phyloP scores from a whole-genome alignment of 2,888 invertebrate genomes.

The Antitype chi region DNA sequence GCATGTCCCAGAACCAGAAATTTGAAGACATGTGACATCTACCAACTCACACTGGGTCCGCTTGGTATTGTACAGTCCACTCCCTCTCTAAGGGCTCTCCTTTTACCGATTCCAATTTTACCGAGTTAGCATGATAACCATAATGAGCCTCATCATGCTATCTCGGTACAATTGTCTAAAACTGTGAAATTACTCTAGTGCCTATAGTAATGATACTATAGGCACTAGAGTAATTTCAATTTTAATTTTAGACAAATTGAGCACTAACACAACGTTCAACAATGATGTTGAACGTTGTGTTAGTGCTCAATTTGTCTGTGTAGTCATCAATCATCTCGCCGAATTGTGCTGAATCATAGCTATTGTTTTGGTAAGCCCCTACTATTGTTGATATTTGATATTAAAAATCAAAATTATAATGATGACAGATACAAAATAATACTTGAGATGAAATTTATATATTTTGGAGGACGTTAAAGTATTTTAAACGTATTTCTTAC shows the following conservation, averaged over 20 bases:
- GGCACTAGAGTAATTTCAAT: too few species aligned
- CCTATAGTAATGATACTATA: too few species aligned
- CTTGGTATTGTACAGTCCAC: too few species aligned
- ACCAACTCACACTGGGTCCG: too few species aligned
- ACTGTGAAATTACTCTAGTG: background rate
- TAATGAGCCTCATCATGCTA: too few species aligned
- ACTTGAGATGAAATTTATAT: background rate
- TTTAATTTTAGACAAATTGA: too few species aligned
- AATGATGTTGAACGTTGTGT: conserved; percentile 32
- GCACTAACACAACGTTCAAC: too few species aligned
- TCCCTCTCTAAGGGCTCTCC: too few species aligned
- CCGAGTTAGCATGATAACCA: too few species aligned
- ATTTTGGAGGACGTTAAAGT: background rate
- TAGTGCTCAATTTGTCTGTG: conserved; percentile 42
- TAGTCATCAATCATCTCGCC: conserved; percentile 34
- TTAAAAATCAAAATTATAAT: conserved; percentile 8
- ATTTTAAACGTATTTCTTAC: conserved; percentile 14
- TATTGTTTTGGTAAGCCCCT: conserved; percentile 27
- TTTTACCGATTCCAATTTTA: too few species aligned
- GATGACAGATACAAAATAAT: background rate
- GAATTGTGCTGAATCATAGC: conserved; percentile 43
- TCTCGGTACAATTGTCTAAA: background rate
- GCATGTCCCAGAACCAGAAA: too few species aligned
- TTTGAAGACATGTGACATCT: too few species aligned
- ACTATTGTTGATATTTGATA: conserved; percentile 37